A percentile compares a stretch with the other conserved stretches of the same genome.
phyloP scores from a whole-genome alignment of 2,888 invertebrate genomes.

The Drosophila nigricruria region DNA sequence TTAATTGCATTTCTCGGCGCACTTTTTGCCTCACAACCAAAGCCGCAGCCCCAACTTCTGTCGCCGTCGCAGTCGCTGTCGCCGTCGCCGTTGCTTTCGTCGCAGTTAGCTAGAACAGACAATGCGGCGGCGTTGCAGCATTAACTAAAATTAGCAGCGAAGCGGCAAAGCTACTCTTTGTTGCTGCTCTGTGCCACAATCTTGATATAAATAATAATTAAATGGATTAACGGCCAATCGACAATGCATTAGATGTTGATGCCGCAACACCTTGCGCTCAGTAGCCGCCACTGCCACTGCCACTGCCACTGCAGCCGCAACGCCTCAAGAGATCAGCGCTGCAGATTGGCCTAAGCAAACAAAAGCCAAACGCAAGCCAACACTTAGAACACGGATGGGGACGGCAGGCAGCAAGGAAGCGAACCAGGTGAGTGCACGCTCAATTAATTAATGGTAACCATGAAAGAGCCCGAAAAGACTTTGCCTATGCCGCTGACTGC shows the following conservation, averaged over 20 bases:
- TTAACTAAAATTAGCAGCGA: conserved; percentile 50
- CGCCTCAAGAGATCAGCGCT: conserved; percentile 57
- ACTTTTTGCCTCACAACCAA: conserved; percentile 61
- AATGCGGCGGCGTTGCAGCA: conserved; percentile 67
- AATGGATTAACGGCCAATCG: conserved; percentile 74
- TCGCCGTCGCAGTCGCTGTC: conserved; percentile 14
- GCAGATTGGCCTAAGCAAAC: conserved; percentile 67
- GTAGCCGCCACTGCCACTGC: conserved; percentile 51
- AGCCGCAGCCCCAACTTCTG: conserved; percentile 14
- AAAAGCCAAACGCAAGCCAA: conserved; percentile 62
- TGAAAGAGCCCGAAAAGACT: conserved; percentile 71
- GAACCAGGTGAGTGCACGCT: conserved; percentile 65
- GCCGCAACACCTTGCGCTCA: conserved; percentile 53
- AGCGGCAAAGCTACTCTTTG: conserved; percentile 44
- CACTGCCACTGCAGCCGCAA: conserved; percentile 35
- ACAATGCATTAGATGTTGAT: conserved; percentile 68
- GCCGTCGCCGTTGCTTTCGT: conserved; percentile 4
- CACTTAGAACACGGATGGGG: conserved; percentile 31
- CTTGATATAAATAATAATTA: conserved; percentile 80
- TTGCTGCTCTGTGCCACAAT: conserved; percentile 51
- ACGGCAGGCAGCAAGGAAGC: conserved; percentile 26
- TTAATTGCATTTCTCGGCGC: conserved; percentile 83
- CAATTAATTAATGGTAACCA: conserved; percentile 79
- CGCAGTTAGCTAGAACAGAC: conserved; percentile 63
- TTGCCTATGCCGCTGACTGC: conserved; percentile 59